These are phyloP conservation scores for Griposia aprilina DNA, from an alignment of 2,888 invertebrate species.

Conservation along the genomic window DNA sequence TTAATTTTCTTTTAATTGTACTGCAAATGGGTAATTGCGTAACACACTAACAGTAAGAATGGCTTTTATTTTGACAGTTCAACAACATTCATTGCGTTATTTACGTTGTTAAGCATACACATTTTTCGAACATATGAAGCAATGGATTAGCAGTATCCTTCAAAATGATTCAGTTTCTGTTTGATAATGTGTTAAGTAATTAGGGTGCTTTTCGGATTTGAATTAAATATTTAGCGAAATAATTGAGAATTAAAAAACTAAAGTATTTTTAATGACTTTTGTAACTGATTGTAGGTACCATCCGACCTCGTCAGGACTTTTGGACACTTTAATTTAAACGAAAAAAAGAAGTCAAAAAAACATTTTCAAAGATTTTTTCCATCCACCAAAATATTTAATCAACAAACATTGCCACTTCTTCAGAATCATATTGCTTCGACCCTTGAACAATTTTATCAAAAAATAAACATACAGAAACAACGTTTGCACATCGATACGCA, in stretches of 20 bases:
- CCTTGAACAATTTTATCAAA: slow-evolving; percentile 54
- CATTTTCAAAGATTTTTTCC: not conserved
- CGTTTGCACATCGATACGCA: slow-evolving; percentile 32
- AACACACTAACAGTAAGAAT: too few species aligned
- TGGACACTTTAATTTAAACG: too few species aligned
- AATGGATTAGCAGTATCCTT: too few species aligned
- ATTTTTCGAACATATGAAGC: too few species aligned
- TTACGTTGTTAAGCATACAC: too few species aligned
- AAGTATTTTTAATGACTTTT: too few species aligned
- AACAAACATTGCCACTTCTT: slow-evolving; percentile 36
- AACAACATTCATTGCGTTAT: too few species aligned
- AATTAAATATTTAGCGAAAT: not conserved
- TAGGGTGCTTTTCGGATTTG: not conserved
- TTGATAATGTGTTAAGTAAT: too few species aligned
- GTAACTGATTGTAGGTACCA: not conserved
- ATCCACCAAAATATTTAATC: not conserved
- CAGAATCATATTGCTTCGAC: slow-evolving; percentile 39
- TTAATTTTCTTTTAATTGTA: not conserved
- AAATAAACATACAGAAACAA: slow-evolving; percentile 49
- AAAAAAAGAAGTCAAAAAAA: not conserved
- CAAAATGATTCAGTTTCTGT: too few species aligned
- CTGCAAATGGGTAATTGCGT: not conserved
- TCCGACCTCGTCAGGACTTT: not conserved
- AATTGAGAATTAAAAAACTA: too few species aligned
- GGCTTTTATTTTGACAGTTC: too few species aligned